Evolutionary conservation across 2,113 vertebrate species (phyloP), one percentile per base, ranked within the genome.

Genomic region (Carettochelys insculpta): DNA sequence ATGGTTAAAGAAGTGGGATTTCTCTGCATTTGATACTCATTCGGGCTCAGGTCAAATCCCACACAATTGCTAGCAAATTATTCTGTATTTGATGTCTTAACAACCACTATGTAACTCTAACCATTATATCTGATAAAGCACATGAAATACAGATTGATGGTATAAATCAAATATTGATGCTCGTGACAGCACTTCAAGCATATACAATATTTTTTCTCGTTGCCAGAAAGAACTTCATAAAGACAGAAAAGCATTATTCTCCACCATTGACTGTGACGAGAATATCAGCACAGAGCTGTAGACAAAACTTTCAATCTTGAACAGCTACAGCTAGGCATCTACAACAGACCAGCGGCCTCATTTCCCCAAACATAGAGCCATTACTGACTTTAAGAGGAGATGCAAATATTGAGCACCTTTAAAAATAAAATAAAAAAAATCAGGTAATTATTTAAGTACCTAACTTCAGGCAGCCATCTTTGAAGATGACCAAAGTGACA

Each of bases 1-100:
- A 77, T 6, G 51, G 61, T 10, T 83, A 51, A 58, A 93, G 90
- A 24, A 83, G 58, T 6, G 27, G 68, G 82, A 54, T 94, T 87
- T 87, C 12, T 51, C 38, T 51, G 47, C 10, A n/a, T 2, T 53
- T 89, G 27, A 86, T 90, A 87, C 58, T 0, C 77, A 71, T 82
- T 82, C 76, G 82, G 58, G 80, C 27, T 92, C 25, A 38, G 80
- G n/a, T 58, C 77, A 92, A 94, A 92, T 73, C n/a, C 34, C 27
- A 77, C 29, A 34, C 50, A 92, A 16, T 41, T 77, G 4, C 86
- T 94, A n/a, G 85, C 52, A 88, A 88, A 22, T 11, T 71, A 2
- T 9, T 50, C 11, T 14, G 85, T 58, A 58, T 58, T 6, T 58
- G 12, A 56, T 58, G 13, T 24, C 51, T n/a, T 86, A 90, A 94